phyloP scores from a whole-genome alignment of 2,888 invertebrate species.

The Parnassius orleans region DNA sequence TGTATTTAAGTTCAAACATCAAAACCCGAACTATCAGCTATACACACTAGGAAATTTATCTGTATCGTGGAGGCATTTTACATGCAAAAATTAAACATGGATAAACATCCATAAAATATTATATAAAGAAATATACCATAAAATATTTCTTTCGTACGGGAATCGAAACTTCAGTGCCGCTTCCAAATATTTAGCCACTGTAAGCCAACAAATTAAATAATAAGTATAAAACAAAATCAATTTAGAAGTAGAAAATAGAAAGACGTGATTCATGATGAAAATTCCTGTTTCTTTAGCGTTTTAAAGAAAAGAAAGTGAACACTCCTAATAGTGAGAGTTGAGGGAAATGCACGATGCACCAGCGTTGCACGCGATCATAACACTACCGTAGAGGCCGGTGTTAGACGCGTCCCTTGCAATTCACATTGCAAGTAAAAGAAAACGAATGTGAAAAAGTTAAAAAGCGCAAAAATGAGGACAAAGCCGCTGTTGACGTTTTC shows the following conservation, averaged over 20 bases:
- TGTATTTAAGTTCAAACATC: too few relatives aligned
- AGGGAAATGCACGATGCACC: conserved; percentile 43
- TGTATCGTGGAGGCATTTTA: too few relatives aligned
- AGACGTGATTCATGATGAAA: conserved; percentile 2
- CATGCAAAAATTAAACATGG: too few relatives aligned
- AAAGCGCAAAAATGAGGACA: conserved; percentile 56
- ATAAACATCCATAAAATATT: too few relatives aligned
- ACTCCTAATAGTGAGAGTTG: conserved; percentile 49
- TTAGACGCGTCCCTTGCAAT: conserved; percentile 31
- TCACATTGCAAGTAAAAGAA: conserved; percentile 4
- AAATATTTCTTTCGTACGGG: too few relatives aligned
- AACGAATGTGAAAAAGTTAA: conserved; percentile 23
- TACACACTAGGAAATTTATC: too few relatives aligned
- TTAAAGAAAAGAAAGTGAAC: conserved; percentile 51
- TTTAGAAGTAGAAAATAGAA: neutral
- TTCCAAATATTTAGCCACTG: too few relatives aligned
- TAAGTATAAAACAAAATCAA: too few relatives aligned
- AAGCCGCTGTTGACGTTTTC: conserved; percentile 74
- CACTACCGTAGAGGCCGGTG: conserved; percentile 41
- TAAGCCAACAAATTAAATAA: too few relatives aligned
- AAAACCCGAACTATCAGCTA: too few relatives aligned
- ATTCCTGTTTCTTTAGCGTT: conserved; percentile 24
- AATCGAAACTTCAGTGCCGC: too few relatives aligned
- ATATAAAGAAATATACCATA: too few relatives aligned
- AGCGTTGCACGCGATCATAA: conserved; percentile 52